Evolutionary conservation across 2,888 invertebrate species (phyloP), one percentile per base, ranked within the genome.

Genomic region (Hyposoter didymator): DNA sequence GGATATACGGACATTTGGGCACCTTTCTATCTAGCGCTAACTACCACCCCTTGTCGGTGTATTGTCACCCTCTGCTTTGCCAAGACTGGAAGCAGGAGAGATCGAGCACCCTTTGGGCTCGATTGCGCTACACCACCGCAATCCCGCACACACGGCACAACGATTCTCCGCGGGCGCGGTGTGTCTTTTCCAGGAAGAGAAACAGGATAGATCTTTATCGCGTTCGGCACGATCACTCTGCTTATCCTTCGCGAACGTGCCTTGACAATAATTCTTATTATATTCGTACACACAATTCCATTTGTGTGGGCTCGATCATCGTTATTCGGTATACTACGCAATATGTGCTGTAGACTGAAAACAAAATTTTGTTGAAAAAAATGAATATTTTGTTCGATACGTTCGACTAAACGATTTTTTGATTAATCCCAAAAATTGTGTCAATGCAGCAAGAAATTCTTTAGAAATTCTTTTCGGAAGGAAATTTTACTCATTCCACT

Each of bases 161-260:
- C 73, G 66, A 82, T 62, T 79, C 85, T 78, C 74, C 55, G 45
- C 35, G 47, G 47, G 35, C 35, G 35, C 4, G 35, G 35, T 78
- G 59, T 75, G 70, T 75, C 82, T 85, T 82, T 82, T 78, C 82
- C 82, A 82, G 85, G 70, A 85, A 85, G 85, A 82, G 79, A 85
- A 70, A 78, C 19, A 81, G 39, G 39, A 39, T 39, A 39, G 39
- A 39, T 52, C 49, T 52, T 52, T n/a, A 6, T 52, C 49, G n/a
- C 49, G 7, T 52, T n/a, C 47, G 6, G 49, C 49, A n/a, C n/a
- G n/a, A 52, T 52, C 49, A 19, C 49, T 52, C 7, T 4, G 39
- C 39, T 5, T 8, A 39, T n/a, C n/a, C 49, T n/a, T n/a, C 49
- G n/a, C 49, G n/a, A 52, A n/a, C 49, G 49, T 52, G n/a, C 49